phyloP scores from a whole-genome alignment of 2,888 invertebrate genomes.

The Pyrrhosoma nymphula region DNA sequence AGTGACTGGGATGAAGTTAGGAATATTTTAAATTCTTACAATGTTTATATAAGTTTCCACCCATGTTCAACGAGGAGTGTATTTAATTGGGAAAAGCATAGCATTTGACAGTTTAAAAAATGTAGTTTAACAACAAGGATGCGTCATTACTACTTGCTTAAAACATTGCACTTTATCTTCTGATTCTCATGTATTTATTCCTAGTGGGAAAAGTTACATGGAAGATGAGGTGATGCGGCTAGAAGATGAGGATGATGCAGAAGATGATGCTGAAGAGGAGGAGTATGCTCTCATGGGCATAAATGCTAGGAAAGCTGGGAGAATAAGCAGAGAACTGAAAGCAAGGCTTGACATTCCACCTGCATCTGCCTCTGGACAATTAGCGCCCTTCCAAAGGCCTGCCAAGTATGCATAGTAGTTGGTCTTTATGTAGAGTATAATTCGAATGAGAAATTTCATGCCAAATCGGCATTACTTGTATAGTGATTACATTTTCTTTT shows the following conservation, averaged over 20 bases:
- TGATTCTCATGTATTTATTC: constrained; percentile 35
- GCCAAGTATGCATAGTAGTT: constrained; percentile 32
- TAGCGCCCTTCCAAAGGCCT: constrained; percentile 55
- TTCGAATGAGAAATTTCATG: neutral
- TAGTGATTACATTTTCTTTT: too few relatives aligned
- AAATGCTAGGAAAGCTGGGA: constrained; percentile 61
- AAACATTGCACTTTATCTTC: neutral
- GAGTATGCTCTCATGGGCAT: constrained; percentile 56
- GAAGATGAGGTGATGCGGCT: constrained; percentile 68
- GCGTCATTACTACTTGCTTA: neutral
- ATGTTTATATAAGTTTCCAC: too few relatives aligned
- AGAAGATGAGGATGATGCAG: constrained; percentile 68
- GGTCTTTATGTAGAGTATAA: neutral
- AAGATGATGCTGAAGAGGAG: constrained; percentile 58
- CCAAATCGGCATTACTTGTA: too few relatives aligned
- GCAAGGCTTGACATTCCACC: constrained; percentile 79
- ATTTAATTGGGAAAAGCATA: too few relatives aligned
- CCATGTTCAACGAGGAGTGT: too few relatives aligned
- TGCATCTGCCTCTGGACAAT: constrained; percentile 72
- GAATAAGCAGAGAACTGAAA: constrained; percentile 75
- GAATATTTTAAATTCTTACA: too few relatives aligned
- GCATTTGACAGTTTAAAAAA: too few relatives aligned
- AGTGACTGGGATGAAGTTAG: too few relatives aligned
- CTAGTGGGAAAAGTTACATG: constrained; percentile 32
- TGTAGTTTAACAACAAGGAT: too few relatives aligned